These are phyloP conservation scores for Chouioia cunea DNA, from an alignment of 2,888 invertebrate species.

Conservation along the genomic window DNA sequence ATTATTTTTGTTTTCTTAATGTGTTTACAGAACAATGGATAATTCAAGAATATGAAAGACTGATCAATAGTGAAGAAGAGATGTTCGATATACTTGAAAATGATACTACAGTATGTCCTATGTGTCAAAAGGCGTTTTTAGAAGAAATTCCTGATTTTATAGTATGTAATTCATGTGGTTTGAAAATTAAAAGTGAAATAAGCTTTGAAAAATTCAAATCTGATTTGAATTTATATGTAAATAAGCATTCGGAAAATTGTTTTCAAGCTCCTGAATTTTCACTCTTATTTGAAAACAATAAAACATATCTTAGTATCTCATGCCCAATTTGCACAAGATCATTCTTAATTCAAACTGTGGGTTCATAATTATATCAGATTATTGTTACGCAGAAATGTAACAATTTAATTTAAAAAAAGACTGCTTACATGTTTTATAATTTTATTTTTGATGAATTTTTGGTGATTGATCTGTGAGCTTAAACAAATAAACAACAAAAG, in stretches of 20 bases:
- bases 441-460: too few relatives aligned
- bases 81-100: constrained; percentile 56
- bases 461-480: too few relatives aligned
- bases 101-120: constrained; percentile 62
- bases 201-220: constrained; percentile 55
- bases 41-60: constrained; percentile 61
- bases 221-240: constrained; percentile 53
- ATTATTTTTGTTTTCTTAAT: neutral
- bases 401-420: neutral
- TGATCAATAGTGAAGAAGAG: constrained; percentile 59
- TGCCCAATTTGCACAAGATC: constrained; percentile 54
- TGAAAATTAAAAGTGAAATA: constrained; percentile 53
- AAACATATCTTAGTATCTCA: constrained; percentile 54
- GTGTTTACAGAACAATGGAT: constrained; percentile 61
- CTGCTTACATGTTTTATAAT: neutral
- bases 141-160: constrained; percentile 51
- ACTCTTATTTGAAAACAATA: constrained; percentile 55
- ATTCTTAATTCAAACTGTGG: constrained; percentile 26
- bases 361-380: constrained; percentile 13
- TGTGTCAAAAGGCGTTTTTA: constrained; percentile 62
- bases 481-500: too few relatives aligned
- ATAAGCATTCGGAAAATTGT: constrained; percentile 57
- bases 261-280: constrained; percentile 57
- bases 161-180: constrained; percentile 58
- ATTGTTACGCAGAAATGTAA: neutral